Conservation (phyloP, 2,797 vertebrate species). For the Masticophis lateralis region DNA sequence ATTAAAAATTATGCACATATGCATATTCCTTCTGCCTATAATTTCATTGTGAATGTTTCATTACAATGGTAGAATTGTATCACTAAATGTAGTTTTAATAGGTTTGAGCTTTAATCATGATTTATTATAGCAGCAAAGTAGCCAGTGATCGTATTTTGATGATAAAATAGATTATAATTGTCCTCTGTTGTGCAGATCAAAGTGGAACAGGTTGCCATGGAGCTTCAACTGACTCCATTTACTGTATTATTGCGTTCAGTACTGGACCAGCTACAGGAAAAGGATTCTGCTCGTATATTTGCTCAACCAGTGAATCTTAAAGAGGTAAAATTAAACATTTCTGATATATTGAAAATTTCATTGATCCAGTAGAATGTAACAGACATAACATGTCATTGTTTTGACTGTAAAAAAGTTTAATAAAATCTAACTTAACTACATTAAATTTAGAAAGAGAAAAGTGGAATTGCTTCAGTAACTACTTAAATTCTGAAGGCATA, state of each 20-base stretch:
- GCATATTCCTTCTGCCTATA: not conserved
- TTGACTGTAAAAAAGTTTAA: not conserved
- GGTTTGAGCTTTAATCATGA: not conserved
- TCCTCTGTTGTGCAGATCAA: conserved; percentile 77
- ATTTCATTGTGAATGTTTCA: not conserved
- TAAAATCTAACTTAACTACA: not conserved
- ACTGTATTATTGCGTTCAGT: conserved; percentile 86
- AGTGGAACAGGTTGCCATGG: conserved; percentile 88
- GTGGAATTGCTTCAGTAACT: not conserved
- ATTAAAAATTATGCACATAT: not conserved
- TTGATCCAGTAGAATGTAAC: not conserved
- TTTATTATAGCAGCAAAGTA: not conserved
- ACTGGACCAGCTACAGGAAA: conserved; percentile 90
- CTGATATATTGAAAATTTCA: not conserved
- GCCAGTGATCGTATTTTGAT: not conserved
- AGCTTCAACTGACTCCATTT: conserved; percentile 91
- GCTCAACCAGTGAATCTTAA: conserved; percentile 89
- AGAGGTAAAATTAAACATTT: conserved; percentile 77
- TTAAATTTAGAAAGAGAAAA: not conserved
- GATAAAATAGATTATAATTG: not conserved
- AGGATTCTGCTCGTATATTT: conserved; percentile 92
- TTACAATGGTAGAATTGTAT: not conserved
- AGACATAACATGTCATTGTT: not conserved
- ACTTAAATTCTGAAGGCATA: not conserved
- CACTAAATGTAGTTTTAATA: not conserved